A percentile compares a stretch with the other conserved stretches of the same genome.
These are phyloP conservation scores for Pocillopora grandis DNA, from an alignment of 92 coral and sea anemone genomes.

Conservation along the genomic window DNA sequence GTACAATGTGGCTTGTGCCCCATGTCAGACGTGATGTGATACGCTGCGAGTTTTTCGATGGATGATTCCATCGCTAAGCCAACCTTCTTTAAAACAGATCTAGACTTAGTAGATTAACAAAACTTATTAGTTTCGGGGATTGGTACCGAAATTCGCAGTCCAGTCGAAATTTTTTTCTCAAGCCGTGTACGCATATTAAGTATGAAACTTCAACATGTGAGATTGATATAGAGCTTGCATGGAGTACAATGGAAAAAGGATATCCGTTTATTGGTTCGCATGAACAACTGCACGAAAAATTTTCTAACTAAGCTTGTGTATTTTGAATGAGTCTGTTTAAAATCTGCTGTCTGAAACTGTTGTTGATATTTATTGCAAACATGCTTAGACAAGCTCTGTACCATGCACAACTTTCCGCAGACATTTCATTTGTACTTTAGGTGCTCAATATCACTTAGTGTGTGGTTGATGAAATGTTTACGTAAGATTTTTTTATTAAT, in stretches of 20 bases:
- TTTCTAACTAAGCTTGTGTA: background rate
- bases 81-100: background rate
- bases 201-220: background rate
- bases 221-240: conserved; percentile 6
- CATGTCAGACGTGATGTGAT: background rate
- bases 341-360: background rate
- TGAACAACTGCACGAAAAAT: conserved; percentile 24
- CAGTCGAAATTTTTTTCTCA: background rate
- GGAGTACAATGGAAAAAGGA: conserved; percentile 15
- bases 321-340: background rate
- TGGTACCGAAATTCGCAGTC: background rate
- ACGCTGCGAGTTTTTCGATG: conserved; percentile 6
- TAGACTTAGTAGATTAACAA: background rate
- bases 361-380: background rate
- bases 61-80: background rate
- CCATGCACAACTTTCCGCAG: background rate
- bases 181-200: background rate
- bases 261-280: background rate
- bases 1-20: background rate
- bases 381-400: background rate
- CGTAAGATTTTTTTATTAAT: background rate
- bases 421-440: background rate
- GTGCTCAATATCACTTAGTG: background rate
- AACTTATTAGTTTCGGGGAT: background rate
- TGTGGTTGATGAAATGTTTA: conserved; percentile 1